These are phyloP conservation scores for Hyperopisus bebe DNA, from an alignment of 2,113 vertebrate genomes.

Conservation along the genomic window DNA sequence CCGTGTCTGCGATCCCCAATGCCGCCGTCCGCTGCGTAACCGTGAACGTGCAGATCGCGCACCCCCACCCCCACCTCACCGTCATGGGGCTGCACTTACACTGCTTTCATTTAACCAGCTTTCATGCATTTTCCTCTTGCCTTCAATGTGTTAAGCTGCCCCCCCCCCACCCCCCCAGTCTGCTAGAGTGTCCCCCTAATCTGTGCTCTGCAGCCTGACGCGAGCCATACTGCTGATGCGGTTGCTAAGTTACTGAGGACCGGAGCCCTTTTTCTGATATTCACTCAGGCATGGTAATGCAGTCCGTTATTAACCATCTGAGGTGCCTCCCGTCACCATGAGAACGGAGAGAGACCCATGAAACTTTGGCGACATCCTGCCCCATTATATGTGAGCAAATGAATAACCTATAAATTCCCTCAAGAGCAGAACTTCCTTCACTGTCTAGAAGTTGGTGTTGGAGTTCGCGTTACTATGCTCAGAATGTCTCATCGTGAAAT, in stretches of 20 bases:
- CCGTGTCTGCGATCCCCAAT: slow-evolving; percentile 35
- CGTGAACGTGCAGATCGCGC: background rate
- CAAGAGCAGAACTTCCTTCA: background rate
- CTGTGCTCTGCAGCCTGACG: slow-evolving; percentile 20
- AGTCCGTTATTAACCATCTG: slow-evolving; percentile 29
- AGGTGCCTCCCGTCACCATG: slow-evolving; percentile 25
- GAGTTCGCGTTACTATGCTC: background rate
- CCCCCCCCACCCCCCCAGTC: slow-evolving; percentile 8
- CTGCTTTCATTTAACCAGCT: background rate
- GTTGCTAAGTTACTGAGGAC: slow-evolving; percentile 41
- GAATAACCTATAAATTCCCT: background rate
- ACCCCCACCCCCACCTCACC: background rate
- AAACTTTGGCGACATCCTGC: slow-evolving; percentile 9
- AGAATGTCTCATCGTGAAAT: background rate
- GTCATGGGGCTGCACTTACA: background rate
- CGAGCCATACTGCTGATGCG: slow-evolving; percentile 22
- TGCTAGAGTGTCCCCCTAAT: slow-evolving; percentile 31
- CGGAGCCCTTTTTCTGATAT: slow-evolving; percentile 26
- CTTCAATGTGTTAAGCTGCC: slow-evolving; percentile 14
- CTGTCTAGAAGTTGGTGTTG: background rate
- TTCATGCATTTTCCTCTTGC: slow-evolving; percentile 11
- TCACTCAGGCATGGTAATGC: slow-evolving; percentile 29
- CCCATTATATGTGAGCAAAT: background rate
- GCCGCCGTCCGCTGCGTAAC: background rate
- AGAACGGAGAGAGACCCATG: background rate